Percentiles rank a stretch among this genome's conserved stretches.
phyloP scores from a whole-genome alignment of 2,113 vertebrate species.

The Hippolais icterina region DNA sequence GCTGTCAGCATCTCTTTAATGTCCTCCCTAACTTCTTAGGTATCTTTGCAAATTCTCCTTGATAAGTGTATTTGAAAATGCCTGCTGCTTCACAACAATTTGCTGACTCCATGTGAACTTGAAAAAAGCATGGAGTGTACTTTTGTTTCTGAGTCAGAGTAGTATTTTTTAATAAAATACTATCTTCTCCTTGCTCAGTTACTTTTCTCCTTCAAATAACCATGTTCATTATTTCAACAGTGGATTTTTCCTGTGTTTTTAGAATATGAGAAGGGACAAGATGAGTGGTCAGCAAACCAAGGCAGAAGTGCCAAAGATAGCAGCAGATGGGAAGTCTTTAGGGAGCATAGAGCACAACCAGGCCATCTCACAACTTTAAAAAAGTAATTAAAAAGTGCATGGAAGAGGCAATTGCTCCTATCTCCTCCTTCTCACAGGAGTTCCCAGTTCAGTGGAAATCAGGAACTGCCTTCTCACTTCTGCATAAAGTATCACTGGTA shows the following conservation, averaged over 20 bases:
- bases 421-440: neutral
- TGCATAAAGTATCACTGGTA: neutral
- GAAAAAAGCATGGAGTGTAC: neutral
- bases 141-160: neutral
- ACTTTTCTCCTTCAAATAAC: constrained; percentile 1
- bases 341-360: neutral
- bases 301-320: neutral
- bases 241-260: neutral
- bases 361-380: neutral
- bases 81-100: neutral
- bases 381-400: neutral
- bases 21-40: neutral
- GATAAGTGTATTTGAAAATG: neutral
- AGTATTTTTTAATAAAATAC: neutral
- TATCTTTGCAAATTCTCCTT: neutral
- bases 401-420: neutral
- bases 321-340: neutral
- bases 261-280: neutral
- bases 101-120: neutral
- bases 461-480: neutral
- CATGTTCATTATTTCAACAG: neutral
- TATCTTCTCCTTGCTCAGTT: neutral
- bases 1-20: neutral
- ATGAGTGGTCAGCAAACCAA: neutral
- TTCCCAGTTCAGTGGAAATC: neutral